Evolutionary conservation across 2,888 invertebrate genomes (phyloP), one percentile per base, ranked within the genome.

Genomic region (Drosophila acutilabella): DNA sequence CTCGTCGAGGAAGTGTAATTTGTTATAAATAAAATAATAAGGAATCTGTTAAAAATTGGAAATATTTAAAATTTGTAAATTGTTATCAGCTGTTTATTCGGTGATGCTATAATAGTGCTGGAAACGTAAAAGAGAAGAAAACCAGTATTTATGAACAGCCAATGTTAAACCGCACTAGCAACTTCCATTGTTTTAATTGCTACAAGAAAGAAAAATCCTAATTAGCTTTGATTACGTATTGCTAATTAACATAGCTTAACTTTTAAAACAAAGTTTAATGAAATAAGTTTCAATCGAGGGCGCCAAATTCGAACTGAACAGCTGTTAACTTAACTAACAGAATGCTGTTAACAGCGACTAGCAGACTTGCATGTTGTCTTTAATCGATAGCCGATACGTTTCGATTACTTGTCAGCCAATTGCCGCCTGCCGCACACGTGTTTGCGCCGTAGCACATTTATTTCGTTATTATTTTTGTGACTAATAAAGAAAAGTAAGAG

Each of bases 1-100:
- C 93, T 97, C 53, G 93, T 97, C 42, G 95, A 96, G 90, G 94
- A 95, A 92, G 92, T 96, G 65, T 97, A 94, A 78, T 36, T 56
- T 56, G 50, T 64, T 71, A 45, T 16, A 45, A 68, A 54, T 64
- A 50, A 65, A 62, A 16, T 54, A 26, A 38, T 54, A 26, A 38
- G 13, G 0, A 7, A 41, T 30, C 14, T 7, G 30, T 30, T 2
- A 30, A 30, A 53, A 16, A 0, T 38, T 33, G 16, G n/a, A 18
- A 16, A 30, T 4, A 38, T 33, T 41, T 30, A 8, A 38, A 18
- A 18, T 18, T 13, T 4, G 2, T n/a, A 18, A 11, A 41, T 41
- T 41, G 4, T 16, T 4, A 30, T 30, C 30, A 8, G 30, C 30
- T 30, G 30, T 30, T 30, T 8, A 8, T 30, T 8, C 30, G 30